Base-by-base conservation (phyloP, 2,113 vertebrate species). In the Hydrolagus affinis region DNA sequence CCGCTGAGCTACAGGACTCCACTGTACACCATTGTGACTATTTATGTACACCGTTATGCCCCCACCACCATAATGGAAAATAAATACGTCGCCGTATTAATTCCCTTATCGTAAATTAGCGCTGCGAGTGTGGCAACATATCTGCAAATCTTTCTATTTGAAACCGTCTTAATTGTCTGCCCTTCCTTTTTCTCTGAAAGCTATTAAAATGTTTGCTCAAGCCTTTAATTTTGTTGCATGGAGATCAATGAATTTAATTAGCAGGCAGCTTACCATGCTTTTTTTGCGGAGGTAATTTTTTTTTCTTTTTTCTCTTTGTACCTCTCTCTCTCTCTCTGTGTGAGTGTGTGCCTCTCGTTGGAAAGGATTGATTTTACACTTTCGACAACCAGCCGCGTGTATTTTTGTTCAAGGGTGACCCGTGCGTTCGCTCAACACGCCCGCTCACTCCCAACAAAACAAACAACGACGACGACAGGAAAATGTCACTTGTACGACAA, bases 171-270 rank as follows among this genome's bases (percentile, higher is more conserved):
- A 80, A 80, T 80, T 60, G 76, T 62, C 57, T 64, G n/a, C 10
- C 76, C 62, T 64, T 64, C 59, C 59, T 28, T 62, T 80, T 1
- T 80, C 76, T 15, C 76, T 25, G 57, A 60, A 25, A 78, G 2
- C 75, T 6, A 60, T 80, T 62, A 80, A 28, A 23, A 28, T 59
- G 62, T 56, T 75, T 75, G 9, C 56, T 75, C 73, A 75, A 56
- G 57, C 11, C 57, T 28, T 62, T 62, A 28, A 28, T 62, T 80
- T 80, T 64, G n/a, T 62, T 64, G 62, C 62, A 21, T 44, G 2
- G n/a, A 80, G 59, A 80, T 64, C 76, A 80, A 62, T 62, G 62
- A 11, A 60, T 62, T 80, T 62, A 80, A 80, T 80, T 62, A 80
- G n/a, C 25, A 80, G 62, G 15, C 57, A 23, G 7, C 57, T 62